Conservation (phyloP, 2,888 invertebrate species). For the Gymnocheta viridis region DNA sequence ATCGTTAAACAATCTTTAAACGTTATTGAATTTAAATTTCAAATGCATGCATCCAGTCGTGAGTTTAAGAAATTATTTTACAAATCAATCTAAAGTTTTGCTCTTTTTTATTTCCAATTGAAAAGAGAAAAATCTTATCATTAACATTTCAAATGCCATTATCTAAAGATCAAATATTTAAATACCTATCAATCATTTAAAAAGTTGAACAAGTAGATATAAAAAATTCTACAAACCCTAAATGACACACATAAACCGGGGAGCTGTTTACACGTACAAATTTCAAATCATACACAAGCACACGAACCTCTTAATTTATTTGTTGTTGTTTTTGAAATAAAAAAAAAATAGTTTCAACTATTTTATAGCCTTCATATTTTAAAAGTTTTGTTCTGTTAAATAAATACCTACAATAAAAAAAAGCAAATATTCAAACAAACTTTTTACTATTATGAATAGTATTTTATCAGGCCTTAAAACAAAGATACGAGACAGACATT, state of each 20-base stretch:
- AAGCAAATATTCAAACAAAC: constrained; percentile 10
- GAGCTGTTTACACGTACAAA: background rate
- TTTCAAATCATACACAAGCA: constrained; percentile 22
- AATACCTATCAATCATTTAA: constrained; percentile 37
- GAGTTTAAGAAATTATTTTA: background rate
- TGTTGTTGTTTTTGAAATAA: constrained; percentile 35
- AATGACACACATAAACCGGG: background rate
- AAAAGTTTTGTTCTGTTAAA: constrained; percentile 18
- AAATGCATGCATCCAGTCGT: no score
- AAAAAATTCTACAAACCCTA: constrained; percentile 8
- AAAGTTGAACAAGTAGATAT: constrained; percentile 6
- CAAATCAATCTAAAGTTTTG: background rate
- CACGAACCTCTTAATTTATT: constrained; percentile 31
- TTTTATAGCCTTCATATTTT: constrained; percentile 37
- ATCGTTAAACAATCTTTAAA: background rate
- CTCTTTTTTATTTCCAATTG: background rate
- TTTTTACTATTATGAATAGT: constrained; percentile 9
- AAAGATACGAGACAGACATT: constrained; percentile 54
- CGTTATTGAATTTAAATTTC: no score
- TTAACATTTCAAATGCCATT: constrained; percentile 3
- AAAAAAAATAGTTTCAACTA: constrained; percentile 14
- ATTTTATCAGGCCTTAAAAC: constrained; percentile 50
- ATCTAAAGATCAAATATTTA: constrained; percentile 46
- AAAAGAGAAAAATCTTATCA: background rate
- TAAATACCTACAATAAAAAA: constrained; percentile 13